These are phyloP conservation scores for Frankliniella fusca DNA, from an alignment of 2,888 invertebrate species.

Conservation along the genomic window DNA sequence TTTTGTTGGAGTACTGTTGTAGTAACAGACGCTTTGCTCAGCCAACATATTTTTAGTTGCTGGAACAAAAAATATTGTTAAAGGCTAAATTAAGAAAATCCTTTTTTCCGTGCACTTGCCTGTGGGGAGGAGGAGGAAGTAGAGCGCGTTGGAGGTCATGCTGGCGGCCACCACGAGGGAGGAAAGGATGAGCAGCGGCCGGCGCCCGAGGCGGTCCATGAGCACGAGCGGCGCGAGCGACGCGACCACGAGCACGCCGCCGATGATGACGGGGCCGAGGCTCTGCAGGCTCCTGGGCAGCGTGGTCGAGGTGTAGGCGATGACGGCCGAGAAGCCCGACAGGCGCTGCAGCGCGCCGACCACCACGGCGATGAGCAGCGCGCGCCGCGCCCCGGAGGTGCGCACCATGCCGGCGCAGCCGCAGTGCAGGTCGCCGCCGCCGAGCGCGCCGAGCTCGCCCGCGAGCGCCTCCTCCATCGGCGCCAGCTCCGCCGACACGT, in stretches of 20 bases:
- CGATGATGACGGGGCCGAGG: background rate
- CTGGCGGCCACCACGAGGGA: conserved; percentile 17
- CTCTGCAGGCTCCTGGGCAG: background rate
- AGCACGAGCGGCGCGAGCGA: conserved; percentile 3
- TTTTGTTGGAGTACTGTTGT: too few species aligned
- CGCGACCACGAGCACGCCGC: background rate
- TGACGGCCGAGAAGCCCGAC: background rate
- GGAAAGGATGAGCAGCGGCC: conserved; percentile 11
- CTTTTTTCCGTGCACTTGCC: too few species aligned
- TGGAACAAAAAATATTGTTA: too few species aligned
- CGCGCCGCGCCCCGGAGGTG: background rate
- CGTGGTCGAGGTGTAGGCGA: conserved; percentile 13
- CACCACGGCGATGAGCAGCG: background rate
- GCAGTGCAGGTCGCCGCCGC: background rate
- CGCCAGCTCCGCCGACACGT: background rate
- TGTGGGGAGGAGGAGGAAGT: background rate
- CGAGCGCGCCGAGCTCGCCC: background rate
- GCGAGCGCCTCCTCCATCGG: background rate
- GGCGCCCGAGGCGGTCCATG: conserved; percentile 3
- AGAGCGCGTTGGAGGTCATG: background rate
- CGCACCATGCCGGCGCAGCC: background rate
- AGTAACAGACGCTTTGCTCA: too few species aligned
- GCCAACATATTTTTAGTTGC: too few species aligned
- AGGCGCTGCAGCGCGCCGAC: conserved; percentile 8
- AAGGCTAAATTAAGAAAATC: too few species aligned